phyloP scores from a whole-genome alignment of 92 coral and sea anemone genomes.

The Palythoa grandiflora region DNA sequence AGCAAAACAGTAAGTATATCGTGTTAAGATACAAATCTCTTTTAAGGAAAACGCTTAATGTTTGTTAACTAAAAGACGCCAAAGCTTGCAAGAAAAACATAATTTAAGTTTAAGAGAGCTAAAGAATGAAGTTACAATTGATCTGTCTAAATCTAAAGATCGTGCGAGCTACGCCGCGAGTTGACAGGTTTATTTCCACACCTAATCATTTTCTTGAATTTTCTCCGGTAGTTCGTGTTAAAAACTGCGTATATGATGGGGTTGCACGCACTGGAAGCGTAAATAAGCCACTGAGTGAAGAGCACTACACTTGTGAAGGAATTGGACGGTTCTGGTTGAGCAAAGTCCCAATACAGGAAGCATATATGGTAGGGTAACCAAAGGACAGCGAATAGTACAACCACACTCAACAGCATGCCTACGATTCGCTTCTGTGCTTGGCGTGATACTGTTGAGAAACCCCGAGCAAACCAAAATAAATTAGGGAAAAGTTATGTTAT shows the following conservation, averaged over 20 bases:
- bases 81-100: background rate
- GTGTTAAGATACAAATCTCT: too few species aligned
- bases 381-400: slow-evolving; percentile 70
- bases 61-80: too few species aligned
- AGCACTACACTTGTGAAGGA: slow-evolving; percentile 57
- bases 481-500: background rate
- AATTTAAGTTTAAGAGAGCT: background rate
- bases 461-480: background rate
- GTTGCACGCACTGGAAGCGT: slow-evolving; percentile 83
- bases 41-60: too few species aligned
- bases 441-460: slow-evolving; percentile 64
- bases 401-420: slow-evolving; percentile 73
- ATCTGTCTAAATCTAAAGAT: background rate
- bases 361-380: slow-evolving; percentile 85
- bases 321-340: slow-evolving; percentile 51
- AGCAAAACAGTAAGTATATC: too few species aligned
- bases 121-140: background rate
- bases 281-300: slow-evolving; percentile 74
- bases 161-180: background rate
- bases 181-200: background rate
- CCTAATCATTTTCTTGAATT: slow-evolving; percentile 63
- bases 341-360: slow-evolving; percentile 78
- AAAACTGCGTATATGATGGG: slow-evolving; percentile 76
- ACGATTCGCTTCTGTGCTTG: slow-evolving; percentile 72
- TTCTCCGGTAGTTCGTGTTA: slow-evolving; percentile 73